These are phyloP conservation scores for Taxidea taxus DNA, from an alignment of 2,113 vertebrate genomes.

Conservation along the genomic window DNA sequence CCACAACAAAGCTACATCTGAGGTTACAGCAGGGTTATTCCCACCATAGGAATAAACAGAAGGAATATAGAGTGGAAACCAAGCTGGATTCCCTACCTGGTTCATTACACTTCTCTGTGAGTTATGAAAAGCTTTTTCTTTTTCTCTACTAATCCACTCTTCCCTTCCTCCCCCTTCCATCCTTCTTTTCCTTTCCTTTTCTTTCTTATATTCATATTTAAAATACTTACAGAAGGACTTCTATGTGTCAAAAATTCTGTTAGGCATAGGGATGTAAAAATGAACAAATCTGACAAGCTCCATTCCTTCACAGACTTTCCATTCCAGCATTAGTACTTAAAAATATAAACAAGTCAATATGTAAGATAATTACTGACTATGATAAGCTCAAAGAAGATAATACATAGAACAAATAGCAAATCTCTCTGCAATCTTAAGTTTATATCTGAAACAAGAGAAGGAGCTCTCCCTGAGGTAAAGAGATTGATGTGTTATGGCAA, in stretches of 20 bases:
- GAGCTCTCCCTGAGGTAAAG: neutral
- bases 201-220: neutral
- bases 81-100: neutral
- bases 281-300: neutral
- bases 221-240: neutral
- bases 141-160: neutral
- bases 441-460: neutral
- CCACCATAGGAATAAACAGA: neutral
- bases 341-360: neutral
- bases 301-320: neutral
- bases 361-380: neutral
- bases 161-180: neutral
- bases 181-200: neutral
- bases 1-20: neutral
- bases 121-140: neutral
- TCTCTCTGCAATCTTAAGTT: neutral
- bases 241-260: neutral
- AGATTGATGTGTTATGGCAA: neutral
- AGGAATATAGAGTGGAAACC: neutral
- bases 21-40: neutral
- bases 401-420: neutral
- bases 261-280: neutral
- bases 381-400: neutral
- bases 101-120: neutral
- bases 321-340: neutral